Evolutionary conservation across 2,888 invertebrate species (phyloP), one percentile per base, ranked within the genome.

Genomic region (Nephrotoma guestfalica): DNA sequence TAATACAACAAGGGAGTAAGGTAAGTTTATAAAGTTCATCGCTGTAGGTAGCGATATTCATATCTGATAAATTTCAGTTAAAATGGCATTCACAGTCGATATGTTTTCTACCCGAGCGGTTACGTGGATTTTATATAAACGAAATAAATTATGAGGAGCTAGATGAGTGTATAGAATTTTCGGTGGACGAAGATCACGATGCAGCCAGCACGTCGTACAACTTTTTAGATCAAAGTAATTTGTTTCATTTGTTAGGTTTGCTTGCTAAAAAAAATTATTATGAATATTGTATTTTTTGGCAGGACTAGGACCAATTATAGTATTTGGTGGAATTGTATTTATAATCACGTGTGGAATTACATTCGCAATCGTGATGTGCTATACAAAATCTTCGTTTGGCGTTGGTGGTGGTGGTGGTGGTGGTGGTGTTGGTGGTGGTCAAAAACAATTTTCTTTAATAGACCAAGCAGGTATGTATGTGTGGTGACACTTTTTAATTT

Each of bases 331-430:
- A 89, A 89, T 93, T 90, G 87, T 94, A 89, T 89, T 91, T 89
- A 89, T 94, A 89, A 92, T 93, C 57, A 92, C 93, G 3, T 93
- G 93, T 0, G 92, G 92, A 42, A 92, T 94, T 2, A 94, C 94
- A 43, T 85, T 85, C 30, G 43, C 85, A 45, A 43, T 43, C 9
- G 45, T 85, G 2, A 85, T 85, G 85, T 85, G 85, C 43, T 85
- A 85, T 13, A 41, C 43, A 43, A 85, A 43, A 85, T 30, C 43
- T 18, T 71, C 71, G 9, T 30, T n/a, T 9, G 71, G 30, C 0
- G 43, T 0, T 1, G 43, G 43, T 4, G 43, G 6, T 43, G 30
- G 18, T 71, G 43, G 15, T 43, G 43, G 6, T 2, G 30, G 18
- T 71, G 43, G 7, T 43, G 43, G 6, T 2, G 30, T 5, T 71